phyloP scores from a whole-genome alignment of 1,140 invertebrate species.

The Steinernema feltiae region DNA sequence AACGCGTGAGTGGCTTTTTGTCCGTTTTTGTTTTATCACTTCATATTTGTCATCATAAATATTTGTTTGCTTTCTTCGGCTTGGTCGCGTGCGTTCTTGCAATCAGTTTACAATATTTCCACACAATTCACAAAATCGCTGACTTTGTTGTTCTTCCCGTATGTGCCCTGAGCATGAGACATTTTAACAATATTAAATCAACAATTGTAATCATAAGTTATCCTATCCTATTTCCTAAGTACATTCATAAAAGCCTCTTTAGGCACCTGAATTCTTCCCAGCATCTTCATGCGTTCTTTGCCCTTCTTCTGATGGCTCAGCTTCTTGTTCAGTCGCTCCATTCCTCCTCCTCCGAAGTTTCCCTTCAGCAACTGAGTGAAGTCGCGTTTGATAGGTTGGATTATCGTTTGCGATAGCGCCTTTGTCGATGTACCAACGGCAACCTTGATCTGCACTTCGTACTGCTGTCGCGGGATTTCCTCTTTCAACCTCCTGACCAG shows the following conservation, averaged over 20 bases:
- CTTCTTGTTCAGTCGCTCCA: conserved; percentile 80
- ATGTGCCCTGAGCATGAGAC: not conserved
- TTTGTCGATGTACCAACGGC: conserved; percentile 67
- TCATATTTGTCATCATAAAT: too few species aligned
- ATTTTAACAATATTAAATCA: conserved; percentile 17
- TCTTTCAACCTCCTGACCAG: conserved; percentile 76
- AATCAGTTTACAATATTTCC: too few species aligned
- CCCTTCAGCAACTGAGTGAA: conserved; percentile 59
- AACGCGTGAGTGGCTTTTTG: too few species aligned
- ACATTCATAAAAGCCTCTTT: conserved; percentile 89
- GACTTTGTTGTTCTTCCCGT: too few species aligned
- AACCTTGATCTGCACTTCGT: conserved; percentile 79
- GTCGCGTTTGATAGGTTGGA: conserved; percentile 83
- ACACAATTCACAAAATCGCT: too few species aligned
- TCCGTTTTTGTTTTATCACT: too few species aligned
- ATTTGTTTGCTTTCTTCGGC: too few species aligned
- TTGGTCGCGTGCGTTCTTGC: too few species aligned
- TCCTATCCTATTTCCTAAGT: conserved; percentile 67
- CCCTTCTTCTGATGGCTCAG: conserved; percentile 81
- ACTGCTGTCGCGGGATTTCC: conserved; percentile 80
- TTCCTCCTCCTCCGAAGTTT: conserved; percentile 70
- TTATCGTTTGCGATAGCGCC: conserved; percentile 76
- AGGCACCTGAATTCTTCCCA: conserved; percentile 82
- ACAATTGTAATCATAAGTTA: not conserved
- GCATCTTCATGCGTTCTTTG: conserved; percentile 81